These are phyloP conservation scores for Oscheius sp. DNA, from an alignment of 2,888 invertebrate species.

Conservation along the genomic window DNA sequence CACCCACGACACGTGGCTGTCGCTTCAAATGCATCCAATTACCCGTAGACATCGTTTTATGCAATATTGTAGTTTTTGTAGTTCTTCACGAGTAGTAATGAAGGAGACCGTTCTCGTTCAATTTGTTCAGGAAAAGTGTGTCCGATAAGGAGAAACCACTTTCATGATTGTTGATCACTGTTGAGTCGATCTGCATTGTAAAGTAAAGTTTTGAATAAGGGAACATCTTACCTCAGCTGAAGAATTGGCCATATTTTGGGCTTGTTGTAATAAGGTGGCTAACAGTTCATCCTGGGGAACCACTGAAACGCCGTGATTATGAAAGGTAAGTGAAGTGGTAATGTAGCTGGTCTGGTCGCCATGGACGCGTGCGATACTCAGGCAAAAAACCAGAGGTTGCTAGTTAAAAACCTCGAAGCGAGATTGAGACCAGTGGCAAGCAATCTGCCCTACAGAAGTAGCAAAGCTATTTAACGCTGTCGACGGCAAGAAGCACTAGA, in stretches of 20 bases:
- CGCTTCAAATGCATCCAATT: too few relatives aligned
- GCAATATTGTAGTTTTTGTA: too few relatives aligned
- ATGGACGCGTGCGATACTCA: too few relatives aligned
- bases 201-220: slow-evolving; percentile 3
- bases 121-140: slow-evolving; percentile 51
- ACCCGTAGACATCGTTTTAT: too few relatives aligned
- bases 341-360: neutral
- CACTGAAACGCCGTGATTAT: slow-evolving; percentile 6
- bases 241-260: slow-evolving; percentile 48
- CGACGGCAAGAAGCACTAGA: too few relatives aligned
- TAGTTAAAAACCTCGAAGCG: too few relatives aligned
- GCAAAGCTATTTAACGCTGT: neutral
- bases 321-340: neutral
- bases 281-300: slow-evolving; percentile 54
- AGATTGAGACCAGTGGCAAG: slow-evolving; percentile 3
- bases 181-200: slow-evolving; percentile 8
- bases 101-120: slow-evolving; percentile 39
- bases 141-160: slow-evolving; percentile 41
- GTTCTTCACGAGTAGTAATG: neutral
- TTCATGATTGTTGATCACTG: slow-evolving; percentile 38
- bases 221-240: slow-evolving; percentile 47
- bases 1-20: too few relatives aligned
- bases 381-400: too few relatives aligned
- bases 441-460: slow-evolving; percentile 27
- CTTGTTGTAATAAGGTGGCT: slow-evolving; percentile 55